Base-by-base conservation (phyloP, 1,140 invertebrate genomes). In the Eubasilissa regina region DNA sequence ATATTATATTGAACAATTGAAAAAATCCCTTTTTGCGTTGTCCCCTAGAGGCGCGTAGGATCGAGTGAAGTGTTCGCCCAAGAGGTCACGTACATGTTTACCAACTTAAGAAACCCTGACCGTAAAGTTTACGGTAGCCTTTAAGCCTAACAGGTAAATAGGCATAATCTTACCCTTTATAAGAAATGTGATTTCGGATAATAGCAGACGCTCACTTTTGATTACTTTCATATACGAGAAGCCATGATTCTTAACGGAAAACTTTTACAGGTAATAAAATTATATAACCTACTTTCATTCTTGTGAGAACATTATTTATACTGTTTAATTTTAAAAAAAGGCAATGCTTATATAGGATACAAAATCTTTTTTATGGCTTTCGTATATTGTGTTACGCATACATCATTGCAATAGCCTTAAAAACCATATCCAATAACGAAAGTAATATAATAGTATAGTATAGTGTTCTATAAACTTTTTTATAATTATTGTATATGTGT, bases 71-170 rank as follows among this genome's bases (percentile, higher is more conserved):
- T 68, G 64, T 44, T 48, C 7, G 44, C 64, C 43, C 15, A 15
- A 47, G 64, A 68, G 6, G 35, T 47, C 64, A 68, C 64, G 64
- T 68, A 68, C 64, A 68, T 68, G 44, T 68, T 68, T 68, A 45
- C 64, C 44, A 47, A 68, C 64, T 68, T 47, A 68, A 47, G 45
- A 68, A 68, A 68, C n/a, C 43, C 64, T 68, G 64, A 68, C 64
- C 64, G 64, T 68, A 68, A 68, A 68, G n/a, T 68, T 68, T 68
- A 68, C 43, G 15, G 64, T 68, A 68, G 43, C 64, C 64, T 17
- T 47, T 68, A 68, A 68, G 64, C 64, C 64, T 68, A 15, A 48
- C 64, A 68, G 64, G 64, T 68, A 68, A 68, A 68, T 68, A 68
- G 64, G 44, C 64, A 15, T 68, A 68, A 68, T 17, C 64, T 47